Base-by-base conservation (phyloP, 2,113 vertebrate species). In the Campylomormyrus tamandua region DNA sequence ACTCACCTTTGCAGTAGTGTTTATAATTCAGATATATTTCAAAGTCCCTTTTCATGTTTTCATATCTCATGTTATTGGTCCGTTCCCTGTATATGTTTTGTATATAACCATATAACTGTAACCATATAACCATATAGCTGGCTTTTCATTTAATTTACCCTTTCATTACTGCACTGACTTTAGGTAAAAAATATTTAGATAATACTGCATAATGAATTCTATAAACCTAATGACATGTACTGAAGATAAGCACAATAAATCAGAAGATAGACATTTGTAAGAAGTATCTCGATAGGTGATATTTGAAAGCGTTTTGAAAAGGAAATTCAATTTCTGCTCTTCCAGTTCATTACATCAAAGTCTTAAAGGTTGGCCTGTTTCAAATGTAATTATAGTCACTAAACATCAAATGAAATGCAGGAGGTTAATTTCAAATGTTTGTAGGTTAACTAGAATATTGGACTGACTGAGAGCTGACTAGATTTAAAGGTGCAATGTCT, bases 271-370 rank as follows among this genome's bases (percentile, higher is more conserved):
- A 27, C 50, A 87, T 87, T 50, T 87, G 27, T 53, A 52, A 56
- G n/a, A 39, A 50, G n/a, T 21, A 2, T 39, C 9, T 53, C 1
- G 6, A 87, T 52, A 87, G 85, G 49, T 53, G 49, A 87, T 39
- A 35, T 52, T 87, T 87, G 24, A 49, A 87, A 17, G 49, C 2
- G 1, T 53, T 87, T 56, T 87, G 2, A 70, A 50, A 53, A 21
- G 3, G 10, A 48, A 53, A 48, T 87, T 87, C 27, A 56, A 39
- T 56, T 87, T 87, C 85, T 53, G 48, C 31, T 87, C 85, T 53
- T 86, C 48, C 11, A 56, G 50, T 87, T 53, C 35, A 5, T 87
- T 13, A 87, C 85, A 87, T 87, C 49, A 56, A 87, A 56, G 85
- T 35, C 85, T 87, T 53, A 52, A 87, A 87, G 50, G 85, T 50